Evolutionary conservation across 2,888 invertebrate species (phyloP).

Genomic region (Chymomyza caudatula): DNA sequence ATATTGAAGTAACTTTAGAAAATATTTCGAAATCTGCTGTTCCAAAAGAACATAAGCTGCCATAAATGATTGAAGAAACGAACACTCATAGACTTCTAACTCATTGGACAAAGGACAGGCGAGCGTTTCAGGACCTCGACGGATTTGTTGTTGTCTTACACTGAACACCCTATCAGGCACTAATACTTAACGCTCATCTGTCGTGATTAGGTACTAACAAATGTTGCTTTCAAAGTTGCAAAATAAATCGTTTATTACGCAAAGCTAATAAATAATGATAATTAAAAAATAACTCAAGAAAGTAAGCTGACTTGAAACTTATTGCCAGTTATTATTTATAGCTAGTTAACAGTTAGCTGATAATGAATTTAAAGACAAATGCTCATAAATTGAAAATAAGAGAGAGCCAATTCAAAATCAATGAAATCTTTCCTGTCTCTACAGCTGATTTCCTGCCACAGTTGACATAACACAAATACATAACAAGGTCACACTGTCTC

Average conservation of each 20-base stretch:
- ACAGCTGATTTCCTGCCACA: neutral
- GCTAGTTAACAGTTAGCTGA: neutral
- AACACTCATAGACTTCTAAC: too few species aligned
- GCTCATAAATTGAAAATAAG: neutral
- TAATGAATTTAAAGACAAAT: neutral
- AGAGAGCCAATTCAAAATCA: neutral
- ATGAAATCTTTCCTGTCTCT: conserved; percentile 11
- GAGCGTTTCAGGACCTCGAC: too few species aligned
- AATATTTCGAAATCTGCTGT: too few species aligned
- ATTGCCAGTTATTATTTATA: neutral
- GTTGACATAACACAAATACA: conserved; percentile 30
- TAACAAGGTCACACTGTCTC: conserved; percentile 46
- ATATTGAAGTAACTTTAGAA: too few species aligned
- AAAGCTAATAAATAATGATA: neutral
- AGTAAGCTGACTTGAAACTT: neutral
- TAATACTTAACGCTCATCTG: neutral
- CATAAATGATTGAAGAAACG: too few species aligned
- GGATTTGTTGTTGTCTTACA: too few species aligned
- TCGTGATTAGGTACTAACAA: neutral
- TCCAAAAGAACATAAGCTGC: too few species aligned
- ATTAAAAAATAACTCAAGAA: neutral
- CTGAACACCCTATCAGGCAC: too few species aligned
- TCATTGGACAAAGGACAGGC: too few species aligned
- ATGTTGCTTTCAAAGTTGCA: neutral
- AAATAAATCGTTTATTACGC: neutral